Evolutionary conservation across 2,113 vertebrate genomes (phyloP).

Genomic region (Arizona elegans): DNA sequence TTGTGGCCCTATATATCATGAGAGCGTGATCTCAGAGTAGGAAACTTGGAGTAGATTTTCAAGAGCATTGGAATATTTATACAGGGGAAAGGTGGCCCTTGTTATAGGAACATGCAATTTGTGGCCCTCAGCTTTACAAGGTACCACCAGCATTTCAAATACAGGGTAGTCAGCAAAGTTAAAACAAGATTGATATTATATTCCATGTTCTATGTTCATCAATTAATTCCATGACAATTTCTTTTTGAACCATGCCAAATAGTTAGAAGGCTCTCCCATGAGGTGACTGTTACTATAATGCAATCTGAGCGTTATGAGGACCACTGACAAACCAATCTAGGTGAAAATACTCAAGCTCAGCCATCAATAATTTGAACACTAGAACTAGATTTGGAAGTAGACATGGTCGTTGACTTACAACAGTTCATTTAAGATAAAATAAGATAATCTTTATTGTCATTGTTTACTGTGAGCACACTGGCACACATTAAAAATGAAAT

Average conservation of each 20-base stretch:
- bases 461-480: too few species aligned
- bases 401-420: too few species aligned
- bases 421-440: too few species aligned
- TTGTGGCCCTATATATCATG: background rate
- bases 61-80: background rate
- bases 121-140: background rate
- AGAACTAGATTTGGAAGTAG: background rate
- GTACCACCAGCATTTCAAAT: background rate
- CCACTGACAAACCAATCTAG: background rate
- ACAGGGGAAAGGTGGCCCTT: background rate
- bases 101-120: background rate
- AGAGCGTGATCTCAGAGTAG: background rate
- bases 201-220: background rate
- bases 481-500: too few species aligned
- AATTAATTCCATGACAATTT: background rate
- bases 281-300: background rate
- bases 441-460: too few species aligned
- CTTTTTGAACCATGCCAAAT: background rate
- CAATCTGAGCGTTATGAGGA: background rate
- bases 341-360: constrained; percentile 8
- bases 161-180: background rate
- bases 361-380: background rate
- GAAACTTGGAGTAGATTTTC: background rate
- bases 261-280: background rate
- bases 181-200: background rate